These are phyloP conservation scores for Natator depressus DNA, from an alignment of 2,113 vertebrate genomes.

Conservation along the genomic window DNA sequence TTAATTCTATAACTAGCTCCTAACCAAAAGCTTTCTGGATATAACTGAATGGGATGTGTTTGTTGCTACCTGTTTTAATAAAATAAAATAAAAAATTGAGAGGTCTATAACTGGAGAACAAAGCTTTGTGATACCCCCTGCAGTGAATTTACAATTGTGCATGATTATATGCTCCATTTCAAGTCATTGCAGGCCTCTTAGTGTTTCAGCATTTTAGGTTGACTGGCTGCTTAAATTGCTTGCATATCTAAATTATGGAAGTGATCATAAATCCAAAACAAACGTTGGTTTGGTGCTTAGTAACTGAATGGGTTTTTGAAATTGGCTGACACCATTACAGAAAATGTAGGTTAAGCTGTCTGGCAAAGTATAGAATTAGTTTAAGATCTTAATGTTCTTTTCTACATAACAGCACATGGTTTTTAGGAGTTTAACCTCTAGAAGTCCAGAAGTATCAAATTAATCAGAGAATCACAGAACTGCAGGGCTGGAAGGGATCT, in stretches of 20 bases:
- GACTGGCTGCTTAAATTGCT: conserved; percentile 16
- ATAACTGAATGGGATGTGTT: not conserved
- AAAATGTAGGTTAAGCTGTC: conserved; percentile 29
- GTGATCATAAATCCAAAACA: not conserved
- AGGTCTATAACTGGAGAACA: not conserved
- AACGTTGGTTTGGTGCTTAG: not conserved
- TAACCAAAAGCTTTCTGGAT: not conserved
- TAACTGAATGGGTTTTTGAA: conserved; percentile 14
- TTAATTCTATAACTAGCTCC: not conserved
- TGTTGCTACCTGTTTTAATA: not conserved
- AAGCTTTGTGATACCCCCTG: not conserved
- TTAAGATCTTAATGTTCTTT: not conserved
- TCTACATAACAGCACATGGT: not conserved
- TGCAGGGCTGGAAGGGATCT: too few relatives aligned
- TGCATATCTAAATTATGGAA: conserved; percentile 1
- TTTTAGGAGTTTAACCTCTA: not conserved
- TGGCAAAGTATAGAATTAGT: not conserved
- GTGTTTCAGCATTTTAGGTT: not conserved
- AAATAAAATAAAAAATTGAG: too few relatives aligned
- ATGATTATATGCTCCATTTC: rapidly evolving
- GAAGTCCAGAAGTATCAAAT: not conserved
- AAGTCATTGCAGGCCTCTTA: conserved; percentile 1
- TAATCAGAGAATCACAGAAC: not conserved
- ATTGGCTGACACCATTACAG: not conserved
- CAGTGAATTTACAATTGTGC: not conserved